Evolutionary conservation across 64 coral and sea anemone genomes (phyloP), one percentile per base, ranked within the genome.

Genomic region (Montipora cactus): DNA sequence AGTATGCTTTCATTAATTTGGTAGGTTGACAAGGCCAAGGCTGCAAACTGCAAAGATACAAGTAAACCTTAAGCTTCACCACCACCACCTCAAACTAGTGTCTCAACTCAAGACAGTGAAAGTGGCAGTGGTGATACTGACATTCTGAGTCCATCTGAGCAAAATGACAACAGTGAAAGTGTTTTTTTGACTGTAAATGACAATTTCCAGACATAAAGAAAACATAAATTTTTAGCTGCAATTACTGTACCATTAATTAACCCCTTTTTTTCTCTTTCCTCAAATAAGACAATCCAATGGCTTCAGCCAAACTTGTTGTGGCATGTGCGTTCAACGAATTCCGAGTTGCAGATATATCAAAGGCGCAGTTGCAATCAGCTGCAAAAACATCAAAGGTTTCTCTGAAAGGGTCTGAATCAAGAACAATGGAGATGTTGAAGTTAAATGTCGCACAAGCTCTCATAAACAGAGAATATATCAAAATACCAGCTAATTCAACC

Each of bases 331-430:
- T 37, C 37, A 37, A 37, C 2, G 37, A 37, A 37, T 37, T 37
- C 37, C 37, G 37, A 37, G 37, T 37, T 1, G 37, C 37, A 37
- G 37, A 2, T 57, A 57, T 57, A 57, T 8, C 53, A 57, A 57
- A 11, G 53, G 7, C 3, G 6, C 53, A 57, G 53, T 57, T 11
- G 11, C 53, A 69, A 57, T 81, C 28, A 82, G 80, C 80, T 2
- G 57, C 57, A 15, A 82, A 82, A 82, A 82, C 53, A 23, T 57
- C 64, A 16, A 81, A 37, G 57, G 25, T 82, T 66, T 23, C 55
- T 5, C 18, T 80, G 18, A 22, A 25, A 22, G 20, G 51, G 53
- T 80, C n/a, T 57, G 50, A 66, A 20, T 82, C 57, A 66, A 82
- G 80, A 10, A 64, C 80, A 66, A 82, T 2, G 52, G 79, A 81